A percentile compares a stretch with the other conserved stretches of the same genome.
These are phyloP conservation scores for Argyrosomus regius DNA, from an alignment of 2,797 vertebrate species.

Conservation along the genomic window DNA sequence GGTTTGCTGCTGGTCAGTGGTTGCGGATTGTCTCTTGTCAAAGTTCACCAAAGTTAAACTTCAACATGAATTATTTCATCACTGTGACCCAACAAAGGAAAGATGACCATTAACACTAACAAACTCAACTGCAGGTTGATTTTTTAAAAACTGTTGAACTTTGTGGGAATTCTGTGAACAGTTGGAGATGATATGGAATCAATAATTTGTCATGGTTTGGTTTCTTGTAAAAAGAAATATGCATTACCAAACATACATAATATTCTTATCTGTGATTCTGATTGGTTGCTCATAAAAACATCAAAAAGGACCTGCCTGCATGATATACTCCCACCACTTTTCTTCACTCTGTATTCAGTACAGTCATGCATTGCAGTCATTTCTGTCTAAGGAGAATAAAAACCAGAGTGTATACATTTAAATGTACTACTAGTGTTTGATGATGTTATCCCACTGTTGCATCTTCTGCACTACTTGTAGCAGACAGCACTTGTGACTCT, in stretches of 20 bases:
- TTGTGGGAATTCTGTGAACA: not conserved
- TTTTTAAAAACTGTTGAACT: not conserved
- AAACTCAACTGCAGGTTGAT: not conserved
- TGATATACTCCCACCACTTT: not conserved
- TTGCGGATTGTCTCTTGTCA: not conserved
- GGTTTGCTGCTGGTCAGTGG: not conserved
- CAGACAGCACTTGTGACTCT: conserved; percentile 67
- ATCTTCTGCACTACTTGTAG: conserved; percentile 46
- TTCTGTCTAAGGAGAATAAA: not conserved
- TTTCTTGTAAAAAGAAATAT: not conserved
- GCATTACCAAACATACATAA: not conserved
- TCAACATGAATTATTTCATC: not conserved
- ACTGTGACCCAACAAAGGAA: not conserved
- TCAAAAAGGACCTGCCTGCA: not conserved
- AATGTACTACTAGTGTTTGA: conserved; percentile 27
- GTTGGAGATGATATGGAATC: not conserved
- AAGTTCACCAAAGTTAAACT: conserved; percentile 6
- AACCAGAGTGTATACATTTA: conserved; percentile 31
- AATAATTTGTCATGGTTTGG: not conserved
- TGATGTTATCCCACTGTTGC: conserved; percentile 47
- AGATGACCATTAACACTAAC: not conserved
- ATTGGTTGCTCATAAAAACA: not conserved
- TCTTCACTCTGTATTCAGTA: not conserved
- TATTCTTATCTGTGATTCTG: not conserved
- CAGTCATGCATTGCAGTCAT: not conserved